Percentiles rank a stretch among this genome's conserved stretches.
phyloP scores from a whole-genome alignment of 2,888 invertebrate species.

The Chrysodeixis includens region DNA sequence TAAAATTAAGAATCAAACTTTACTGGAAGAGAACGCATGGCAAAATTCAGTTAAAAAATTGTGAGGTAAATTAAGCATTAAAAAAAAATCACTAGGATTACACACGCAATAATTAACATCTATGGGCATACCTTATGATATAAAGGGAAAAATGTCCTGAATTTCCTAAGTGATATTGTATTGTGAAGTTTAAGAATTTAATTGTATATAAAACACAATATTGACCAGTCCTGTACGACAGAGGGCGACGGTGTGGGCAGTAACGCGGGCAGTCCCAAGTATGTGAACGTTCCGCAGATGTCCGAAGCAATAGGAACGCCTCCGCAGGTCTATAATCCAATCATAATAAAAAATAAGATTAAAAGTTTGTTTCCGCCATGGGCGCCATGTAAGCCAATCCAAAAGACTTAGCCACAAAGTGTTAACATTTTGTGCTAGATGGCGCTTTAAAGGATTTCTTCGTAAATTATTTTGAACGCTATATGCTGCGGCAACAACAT shows the following conservation, averaged over 20 bases:
- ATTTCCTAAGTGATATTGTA: conserved; percentile 1
- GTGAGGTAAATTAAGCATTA: too few species aligned
- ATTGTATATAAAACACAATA: conserved; percentile 9
- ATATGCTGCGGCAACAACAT: neutral
- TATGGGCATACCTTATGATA: too few species aligned
- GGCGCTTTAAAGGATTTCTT: conserved; percentile 18
- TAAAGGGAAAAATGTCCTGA: neutral
- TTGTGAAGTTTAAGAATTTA: conserved; percentile 15
- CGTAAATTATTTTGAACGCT: too few species aligned
- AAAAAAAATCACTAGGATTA: too few species aligned
- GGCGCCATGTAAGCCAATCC: neutral
- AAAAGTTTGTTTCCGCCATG: too few species aligned
- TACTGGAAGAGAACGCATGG: neutral
- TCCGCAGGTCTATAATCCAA: conserved; percentile 68
- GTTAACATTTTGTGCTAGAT: conserved; percentile 28
- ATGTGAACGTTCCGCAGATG: conserved; percentile 77
- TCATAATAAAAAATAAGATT: conserved; percentile 12
- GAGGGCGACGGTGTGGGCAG: conserved; percentile 83
- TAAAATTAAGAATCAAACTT: too few species aligned
- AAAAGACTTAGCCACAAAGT: neutral
- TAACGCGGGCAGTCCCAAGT: conserved; percentile 81
- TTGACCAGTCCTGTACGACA: conserved; percentile 58
- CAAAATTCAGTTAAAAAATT: too few species aligned
- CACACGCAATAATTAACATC: too few species aligned
- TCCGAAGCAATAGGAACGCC: conserved; percentile 76